phyloP scores from a whole-genome alignment of 2,888 invertebrate genomes.

The Tanypteryx hageni region DNA sequence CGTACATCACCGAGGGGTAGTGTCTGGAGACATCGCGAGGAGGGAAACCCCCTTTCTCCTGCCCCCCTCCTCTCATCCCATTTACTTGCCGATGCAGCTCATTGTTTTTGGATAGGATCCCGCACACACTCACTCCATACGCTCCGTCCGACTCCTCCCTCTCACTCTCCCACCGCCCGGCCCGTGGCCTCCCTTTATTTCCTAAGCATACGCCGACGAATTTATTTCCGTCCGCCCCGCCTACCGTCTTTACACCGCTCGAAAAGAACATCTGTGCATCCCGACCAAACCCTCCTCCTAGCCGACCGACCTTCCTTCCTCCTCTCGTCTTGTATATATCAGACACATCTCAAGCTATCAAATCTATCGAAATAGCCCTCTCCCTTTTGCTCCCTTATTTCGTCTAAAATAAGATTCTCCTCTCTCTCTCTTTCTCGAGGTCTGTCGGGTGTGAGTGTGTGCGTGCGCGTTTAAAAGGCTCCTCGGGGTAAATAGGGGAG shows the following conservation, averaged over 20 bases:
- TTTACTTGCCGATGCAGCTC: constrained; percentile 35
- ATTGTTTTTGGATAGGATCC: constrained; percentile 56
- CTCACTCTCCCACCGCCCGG: constrained; percentile 19
- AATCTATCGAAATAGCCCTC: constrained; percentile 62
- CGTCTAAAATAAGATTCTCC: constrained; percentile 59
- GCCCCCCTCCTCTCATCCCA: background rate
- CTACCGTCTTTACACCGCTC: constrained; percentile 31
- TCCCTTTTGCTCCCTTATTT: constrained; percentile 48
- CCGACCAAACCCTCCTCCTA: background rate
- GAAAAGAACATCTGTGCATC: constrained; percentile 59
- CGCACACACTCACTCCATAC: background rate
- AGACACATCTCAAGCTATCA: constrained; percentile 62
- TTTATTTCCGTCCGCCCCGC: constrained; percentile 59
- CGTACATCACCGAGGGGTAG: constrained; percentile 15
- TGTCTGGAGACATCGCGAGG: background rate
- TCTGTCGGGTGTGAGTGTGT: background rate
- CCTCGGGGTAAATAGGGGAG: background rate
- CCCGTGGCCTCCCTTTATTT: constrained; percentile 43
- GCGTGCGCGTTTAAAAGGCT: background rate
- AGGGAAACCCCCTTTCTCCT: background rate
- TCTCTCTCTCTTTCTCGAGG: constrained; percentile 13
- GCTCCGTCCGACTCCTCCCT: background rate
- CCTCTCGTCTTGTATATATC: constrained; percentile 60
- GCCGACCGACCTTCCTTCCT: background rate
- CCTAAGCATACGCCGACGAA: constrained; percentile 19